Base-by-base conservation (phyloP, 2,113 vertebrate genomes). In the Nothocercus julius region DNA sequence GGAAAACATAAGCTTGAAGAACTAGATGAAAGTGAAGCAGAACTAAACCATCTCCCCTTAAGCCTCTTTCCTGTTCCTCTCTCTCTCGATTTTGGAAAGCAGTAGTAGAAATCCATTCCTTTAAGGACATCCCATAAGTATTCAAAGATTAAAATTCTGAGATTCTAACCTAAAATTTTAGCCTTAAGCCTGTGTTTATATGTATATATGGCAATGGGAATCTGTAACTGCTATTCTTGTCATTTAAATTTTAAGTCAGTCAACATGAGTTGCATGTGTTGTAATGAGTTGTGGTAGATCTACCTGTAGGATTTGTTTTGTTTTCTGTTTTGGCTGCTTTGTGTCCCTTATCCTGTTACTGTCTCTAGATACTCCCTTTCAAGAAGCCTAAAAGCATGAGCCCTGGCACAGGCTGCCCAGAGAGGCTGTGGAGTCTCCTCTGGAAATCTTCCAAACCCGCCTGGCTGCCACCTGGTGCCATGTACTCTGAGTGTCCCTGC, bases 11-110 rank as follows among this genome's bases (percentile, higher is more conserved):
- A 82, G 13, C 22, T 47, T 51, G 36, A 88, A 92, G 77, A 92
- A 91, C 42, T 72, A 86, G 83, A 68, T 40, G 42, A 42, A 88
- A 92, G 30, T 75, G 82, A 85, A 84, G 84, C 86, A 85, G 85
- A 96, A 93, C 70, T 63, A 95, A 96, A 83, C 22, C 30, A 66
- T n/a, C 70, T 79, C 69, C 58, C 70, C 51, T 58, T 77, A 79
- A 45, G 34, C n/a, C 27, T 83, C 59, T 62, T 7, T 76, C 63
- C 59, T 74, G 45, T 77, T 93, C n/a, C n/a, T 80, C 85, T 79
- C 32, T 74, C 58, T 64, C 69, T 92, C 22, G 36, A 14, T 32
- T 94, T 82, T 77, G 53, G 64, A 94, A 89, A 87, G 30, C 56
- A 49, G 18, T 32, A 78, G 62, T 18, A 77, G 58, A 91, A 76